Evolutionary conservation across 1,140 invertebrate species (phyloP).

Genomic region (Pectinophora gossypiella): DNA sequence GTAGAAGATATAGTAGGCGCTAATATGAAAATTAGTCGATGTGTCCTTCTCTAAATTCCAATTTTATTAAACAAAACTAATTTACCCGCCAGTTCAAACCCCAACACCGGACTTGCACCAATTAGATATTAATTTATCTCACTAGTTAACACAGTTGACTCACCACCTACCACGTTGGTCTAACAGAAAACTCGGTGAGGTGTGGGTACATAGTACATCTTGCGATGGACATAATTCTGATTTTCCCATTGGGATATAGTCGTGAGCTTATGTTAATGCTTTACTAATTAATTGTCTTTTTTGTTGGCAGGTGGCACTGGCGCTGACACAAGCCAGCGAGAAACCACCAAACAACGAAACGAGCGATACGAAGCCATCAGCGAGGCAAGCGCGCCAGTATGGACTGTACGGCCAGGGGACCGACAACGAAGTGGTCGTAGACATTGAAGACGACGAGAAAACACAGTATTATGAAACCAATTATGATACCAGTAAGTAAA

Average conservation of each 20-base stretch:
- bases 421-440: conserved; percentile 75
- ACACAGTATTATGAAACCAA: conserved; percentile 83
- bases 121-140: too few species aligned
- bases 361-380: not conserved
- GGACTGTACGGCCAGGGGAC: conserved; percentile 20
- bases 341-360: conserved; percentile 34
- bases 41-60: too few species aligned
- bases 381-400: conserved; percentile 21
- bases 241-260: too few species aligned
- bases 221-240: not conserved
- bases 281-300: too few species aligned
- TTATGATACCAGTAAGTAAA: conserved; percentile 80
- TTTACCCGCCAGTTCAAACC: not conserved
- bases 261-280: too few species aligned
- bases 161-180: too few species aligned
- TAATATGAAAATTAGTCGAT: too few species aligned
- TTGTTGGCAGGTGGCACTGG: conserved; percentile 52
- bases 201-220: too few species aligned
- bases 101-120: too few species aligned
- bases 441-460: conserved; percentile 81
- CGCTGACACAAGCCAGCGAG: conserved; percentile 42
- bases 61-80: not conserved
- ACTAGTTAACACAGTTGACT: too few species aligned
- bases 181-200: too few species aligned
- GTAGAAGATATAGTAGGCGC: too few species aligned